These are phyloP conservation scores for Perccottus glenii DNA, from an alignment of 2,113 vertebrate species.

Conservation along the genomic window DNA sequence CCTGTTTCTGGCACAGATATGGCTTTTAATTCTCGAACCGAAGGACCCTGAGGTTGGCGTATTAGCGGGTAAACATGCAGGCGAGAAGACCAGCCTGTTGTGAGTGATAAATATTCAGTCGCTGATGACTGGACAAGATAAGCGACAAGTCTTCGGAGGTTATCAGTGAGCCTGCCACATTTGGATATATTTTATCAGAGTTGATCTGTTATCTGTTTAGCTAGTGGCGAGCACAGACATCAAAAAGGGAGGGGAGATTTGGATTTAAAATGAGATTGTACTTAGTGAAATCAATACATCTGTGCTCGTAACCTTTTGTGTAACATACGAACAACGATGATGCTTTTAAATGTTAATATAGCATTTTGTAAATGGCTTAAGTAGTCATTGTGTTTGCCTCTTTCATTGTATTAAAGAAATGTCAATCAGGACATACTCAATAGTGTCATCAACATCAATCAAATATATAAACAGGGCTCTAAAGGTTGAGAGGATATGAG, in stretches of 20 bases:
- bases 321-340: slow-evolving; percentile 58
- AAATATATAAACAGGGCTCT: slow-evolving; percentile 42
- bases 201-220: slow-evolving; percentile 82
- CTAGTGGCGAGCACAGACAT: slow-evolving; percentile 76
- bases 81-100: slow-evolving; percentile 68
- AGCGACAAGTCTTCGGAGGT: slow-evolving; percentile 79
- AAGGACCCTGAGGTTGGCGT: slow-evolving; percentile 52
- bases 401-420: slow-evolving; percentile 74
- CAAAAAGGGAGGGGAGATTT: slow-evolving; percentile 67
- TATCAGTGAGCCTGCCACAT: slow-evolving; percentile 79
- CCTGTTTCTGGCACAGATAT: slow-evolving; percentile 25
- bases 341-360: slow-evolving; percentile 81
- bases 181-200: slow-evolving; percentile 83
- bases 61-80: slow-evolving; percentile 74
- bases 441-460: slow-evolving; percentile 60
- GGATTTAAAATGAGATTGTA: slow-evolving; percentile 75
- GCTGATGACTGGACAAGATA: slow-evolving; percentile 81
- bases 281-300: slow-evolving; percentile 76
- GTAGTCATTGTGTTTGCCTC: slow-evolving; percentile 57
- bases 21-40: slow-evolving; percentile 24
- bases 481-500: slow-evolving; percentile 71
- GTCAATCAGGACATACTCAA: slow-evolving; percentile 65
- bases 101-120: slow-evolving; percentile 83
- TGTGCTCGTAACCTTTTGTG: slow-evolving; percentile 73
- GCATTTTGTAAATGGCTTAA: slow-evolving; percentile 73